phyloP scores from a whole-genome alignment of 1,140 invertebrate species.

The Diorhabda carinulata region DNA sequence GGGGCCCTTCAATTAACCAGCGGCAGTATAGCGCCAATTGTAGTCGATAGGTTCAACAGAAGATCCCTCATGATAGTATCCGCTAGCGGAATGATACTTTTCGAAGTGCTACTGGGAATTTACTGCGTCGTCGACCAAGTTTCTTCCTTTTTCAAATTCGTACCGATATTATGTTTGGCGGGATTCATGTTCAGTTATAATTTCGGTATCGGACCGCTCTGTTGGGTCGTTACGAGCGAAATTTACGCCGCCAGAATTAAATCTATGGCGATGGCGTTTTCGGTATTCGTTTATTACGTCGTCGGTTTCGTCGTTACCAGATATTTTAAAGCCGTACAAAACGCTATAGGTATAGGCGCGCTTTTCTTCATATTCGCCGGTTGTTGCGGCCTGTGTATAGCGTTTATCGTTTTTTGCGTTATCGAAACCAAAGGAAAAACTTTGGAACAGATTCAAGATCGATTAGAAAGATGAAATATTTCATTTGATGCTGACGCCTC shows the following conservation, averaged over 20 bases:
- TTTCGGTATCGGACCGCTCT: constrained; percentile 69
- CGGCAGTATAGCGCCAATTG: constrained; percentile 62
- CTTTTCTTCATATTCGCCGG: constrained; percentile 76
- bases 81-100: constrained; percentile 55
- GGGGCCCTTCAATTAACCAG: constrained; percentile 67
- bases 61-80: constrained; percentile 67
- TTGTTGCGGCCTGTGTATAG: constrained; percentile 57
- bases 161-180: constrained; percentile 31
- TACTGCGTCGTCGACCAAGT: constrained; percentile 31
- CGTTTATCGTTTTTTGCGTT: constrained; percentile 52
- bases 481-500: too few species aligned
- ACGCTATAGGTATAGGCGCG: constrained; percentile 59
- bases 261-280: constrained; percentile 65
- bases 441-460: constrained; percentile 31
- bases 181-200: constrained; percentile 32
- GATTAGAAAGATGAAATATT: neutral
- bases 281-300: constrained; percentile 70
- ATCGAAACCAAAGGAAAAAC: constrained; percentile 36
- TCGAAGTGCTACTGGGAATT: constrained; percentile 37
- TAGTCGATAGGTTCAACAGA: constrained; percentile 71
- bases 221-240: constrained; percentile 79
- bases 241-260: constrained; percentile 73
- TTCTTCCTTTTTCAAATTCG: constrained; percentile 24
- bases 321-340: constrained; percentile 60
- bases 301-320: constrained; percentile 74